Base-by-base conservation (phyloP, 2,888 invertebrate genomes). In the Shargacucullia verbasci region DNA sequence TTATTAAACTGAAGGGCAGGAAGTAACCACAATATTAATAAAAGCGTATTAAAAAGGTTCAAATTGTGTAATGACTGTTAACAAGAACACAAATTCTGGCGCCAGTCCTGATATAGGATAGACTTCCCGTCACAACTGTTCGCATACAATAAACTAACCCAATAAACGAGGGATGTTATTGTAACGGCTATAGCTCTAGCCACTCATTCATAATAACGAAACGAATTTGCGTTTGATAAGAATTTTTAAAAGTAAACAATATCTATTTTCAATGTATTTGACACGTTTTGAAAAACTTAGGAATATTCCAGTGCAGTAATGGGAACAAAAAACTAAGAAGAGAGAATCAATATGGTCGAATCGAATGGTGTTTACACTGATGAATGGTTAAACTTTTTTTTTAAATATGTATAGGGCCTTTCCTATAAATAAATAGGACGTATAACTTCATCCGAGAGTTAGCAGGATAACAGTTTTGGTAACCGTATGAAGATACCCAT, bases 131-230 rank as follows among this genome's bases (percentile, higher is more conserved):
- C 66, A 72, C 77, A 81, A 79, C 78, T 61, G 76, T 78, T 80
- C 74, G 76, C 84, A 81, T 79, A 78, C 83, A 84, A 83, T 86
- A 81, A 83, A 83, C 78, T 78, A 78, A 77, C 78, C 81, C 81
- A 85, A 87, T 84, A 87, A 85, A 83, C 73, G 47, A 61, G 46
- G 62, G 70, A 73, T 79, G 79, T 82, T 83, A 79, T 77, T 76
- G 73, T 76, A 72, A 49, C 54, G 48, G 67, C 73, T 61, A 56
- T 69, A 64, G 54, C 58, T 75, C 44, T 62, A 52, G 49, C 60
- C 73, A 73, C 70, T 80, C 87, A 87, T 87, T 86, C 86, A 87
- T 83, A 82, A 80, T 67, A 77, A 61, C 59, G 59, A 70, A 73
- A 46, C 67, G 80, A 75, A 77, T 83, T 73, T 81, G 76, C 76